Base-by-base conservation (phyloP, 2,888 invertebrate species). In the Coremacera marginata region DNA sequence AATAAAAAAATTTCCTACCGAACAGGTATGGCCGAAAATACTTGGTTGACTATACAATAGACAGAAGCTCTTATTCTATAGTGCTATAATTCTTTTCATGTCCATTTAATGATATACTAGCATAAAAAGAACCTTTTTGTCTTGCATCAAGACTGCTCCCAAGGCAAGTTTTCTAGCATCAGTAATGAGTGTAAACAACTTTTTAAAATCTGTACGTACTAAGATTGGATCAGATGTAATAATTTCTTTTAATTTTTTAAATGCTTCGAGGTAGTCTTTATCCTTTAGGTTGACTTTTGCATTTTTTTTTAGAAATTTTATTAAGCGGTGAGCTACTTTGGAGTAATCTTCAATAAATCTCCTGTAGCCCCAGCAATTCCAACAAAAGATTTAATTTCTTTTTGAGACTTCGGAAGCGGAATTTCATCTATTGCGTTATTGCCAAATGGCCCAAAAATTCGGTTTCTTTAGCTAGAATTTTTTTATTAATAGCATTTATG, bases 361-460 rank as follows among this genome's bases (percentile, higher is more conserved):
- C n/a, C 78, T 63, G 37, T 70, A 77, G 55, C 68, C 3, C 79
- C 78, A 2, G 80, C 79, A 52, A 76, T 79, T 73, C 60, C 81
- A 55, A 81, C 25, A 63, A 80, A 78, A n/a, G 55, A 70, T 73
- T 49, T 75, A 11, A 76, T 77, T 62, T 72, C 70, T 70, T 77
- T 76, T 16, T n/a, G 68, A 11, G 74, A 60, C 25, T 67, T 62
- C 3, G 75, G 75, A 11, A 77, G 70, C 70, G 62, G 68, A 63
- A 74, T 65, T 27, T 65, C 31, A 31, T 65, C 34, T n/a, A 84
- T 75, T 7, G 80, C 79, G 62, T 79, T 63, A 8, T 82, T 60
- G 87, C 79, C 11, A 82, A 67, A 57, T 81, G 82, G 0, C 84
- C 84, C 1, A 84, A 52, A 63, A 78, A 84, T 14, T 79, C 78